Conservation (phyloP, 2,113 vertebrate genomes). For the Dicrurus megarhynchus region DNA sequence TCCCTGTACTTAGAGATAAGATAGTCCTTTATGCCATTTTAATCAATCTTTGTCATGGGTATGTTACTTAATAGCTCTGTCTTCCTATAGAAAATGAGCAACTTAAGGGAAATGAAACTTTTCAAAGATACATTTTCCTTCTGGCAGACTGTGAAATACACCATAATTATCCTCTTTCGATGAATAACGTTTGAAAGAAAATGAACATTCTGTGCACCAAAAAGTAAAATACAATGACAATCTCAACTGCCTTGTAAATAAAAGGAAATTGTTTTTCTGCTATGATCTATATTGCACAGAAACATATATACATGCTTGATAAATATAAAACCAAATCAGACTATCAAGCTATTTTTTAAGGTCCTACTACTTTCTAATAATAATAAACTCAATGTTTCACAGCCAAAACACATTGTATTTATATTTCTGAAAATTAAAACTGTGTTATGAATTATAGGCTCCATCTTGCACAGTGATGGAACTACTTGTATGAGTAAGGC, state of each 20-base stretch:
- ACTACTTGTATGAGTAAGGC: background rate
- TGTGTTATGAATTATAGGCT: background rate
- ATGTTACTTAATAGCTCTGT: constrained; percentile 73
- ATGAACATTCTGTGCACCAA: constrained; percentile 63
- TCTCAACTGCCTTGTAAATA: constrained; percentile 71
- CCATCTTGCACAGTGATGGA: background rate
- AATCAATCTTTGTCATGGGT: constrained; percentile 50
- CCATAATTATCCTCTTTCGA: constrained; percentile 73
- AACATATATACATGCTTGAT: constrained; percentile 6
- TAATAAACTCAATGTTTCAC: constrained; percentile 1
- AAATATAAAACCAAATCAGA: constrained; percentile 50
- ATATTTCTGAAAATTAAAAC: background rate
- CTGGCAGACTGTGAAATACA: constrained; percentile 74
- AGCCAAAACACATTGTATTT: background rate
- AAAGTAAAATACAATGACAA: constrained; percentile 66
- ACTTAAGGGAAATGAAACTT: constrained; percentile 77
- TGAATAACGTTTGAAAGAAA: constrained; percentile 67
- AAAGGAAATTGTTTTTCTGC: constrained; percentile 68
- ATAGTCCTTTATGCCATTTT: constrained; percentile 50
- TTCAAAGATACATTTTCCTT: constrained; percentile 76
- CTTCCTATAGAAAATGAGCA: constrained; percentile 76
- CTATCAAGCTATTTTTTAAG: background rate
- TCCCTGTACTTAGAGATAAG: constrained; percentile 49
- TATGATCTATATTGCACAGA: constrained; percentile 40
- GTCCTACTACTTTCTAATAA: constrained; percentile 18